A percentile compares a stretch with the other conserved stretches of the same genome.
Evolutionary conservation across 2,888 invertebrate species (phyloP).

Genomic region (Nemotelus pantherinus): DNA sequence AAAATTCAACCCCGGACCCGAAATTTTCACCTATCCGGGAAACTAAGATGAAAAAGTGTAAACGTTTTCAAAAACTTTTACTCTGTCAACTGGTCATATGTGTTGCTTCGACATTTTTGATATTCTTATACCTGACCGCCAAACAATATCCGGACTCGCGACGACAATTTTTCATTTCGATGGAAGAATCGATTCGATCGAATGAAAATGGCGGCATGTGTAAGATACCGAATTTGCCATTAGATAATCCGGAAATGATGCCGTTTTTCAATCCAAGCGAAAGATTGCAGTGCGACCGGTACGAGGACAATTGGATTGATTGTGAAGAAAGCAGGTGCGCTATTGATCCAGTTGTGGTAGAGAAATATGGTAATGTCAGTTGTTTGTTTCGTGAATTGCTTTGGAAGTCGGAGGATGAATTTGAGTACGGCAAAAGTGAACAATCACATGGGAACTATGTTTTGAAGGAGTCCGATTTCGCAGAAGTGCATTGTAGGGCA

Average conservation of each 20-base stretch:
- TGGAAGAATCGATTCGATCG: conserved; percentile 63
- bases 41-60: neutral
- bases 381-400: conserved; percentile 76
- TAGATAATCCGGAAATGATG: conserved; percentile 77
- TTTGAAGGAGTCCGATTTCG: conserved; percentile 76
- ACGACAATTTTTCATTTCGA: neutral
- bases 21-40: too few relatives aligned
- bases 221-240: conserved; percentile 72
- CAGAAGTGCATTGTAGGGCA: conserved; percentile 72
- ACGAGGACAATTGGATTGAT: conserved; percentile 78
- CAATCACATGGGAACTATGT: conserved; percentile 70
- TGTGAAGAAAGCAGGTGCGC: conserved; percentile 69
- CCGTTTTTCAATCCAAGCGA: conserved; percentile 70
- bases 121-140: neutral
- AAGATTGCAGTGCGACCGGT: conserved; percentile 67
- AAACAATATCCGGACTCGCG: neutral
- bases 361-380: conserved; percentile 61
- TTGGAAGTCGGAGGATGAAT: conserved; percentile 72
- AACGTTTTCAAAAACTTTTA: neutral
- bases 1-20: too few relatives aligned
- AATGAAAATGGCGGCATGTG: conserved; percentile 68
- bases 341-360: conserved; percentile 58
- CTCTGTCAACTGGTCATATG: neutral
- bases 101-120: neutral
- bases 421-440: conserved; percentile 67